phyloP scores from a whole-genome alignment of 2,797 vertebrate species.

The Fundulus diaphanus region DNA sequence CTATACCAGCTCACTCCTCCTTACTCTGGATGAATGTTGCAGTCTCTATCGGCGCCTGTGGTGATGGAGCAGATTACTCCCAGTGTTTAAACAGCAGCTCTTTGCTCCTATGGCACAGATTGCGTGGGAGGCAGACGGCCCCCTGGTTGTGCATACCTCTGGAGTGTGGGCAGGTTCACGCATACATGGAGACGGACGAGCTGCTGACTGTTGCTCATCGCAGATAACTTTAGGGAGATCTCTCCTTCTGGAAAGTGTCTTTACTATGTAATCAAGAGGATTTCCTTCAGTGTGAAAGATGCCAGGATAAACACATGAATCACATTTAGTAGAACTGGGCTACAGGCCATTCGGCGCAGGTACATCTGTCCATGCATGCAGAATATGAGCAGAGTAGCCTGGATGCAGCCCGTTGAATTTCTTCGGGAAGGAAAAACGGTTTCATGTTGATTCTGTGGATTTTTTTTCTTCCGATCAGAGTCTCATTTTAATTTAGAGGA shows the following conservation, averaged over 20 bases:
- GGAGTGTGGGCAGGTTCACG: constrained; percentile 37
- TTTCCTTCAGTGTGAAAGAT: not conserved
- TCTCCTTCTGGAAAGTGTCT: not conserved
- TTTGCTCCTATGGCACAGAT: constrained; percentile 39
- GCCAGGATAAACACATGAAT: not conserved
- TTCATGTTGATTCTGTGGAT: not conserved
- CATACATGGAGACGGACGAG: constrained; percentile 12
- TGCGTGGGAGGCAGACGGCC: constrained; percentile 53
- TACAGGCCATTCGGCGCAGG: not conserved
- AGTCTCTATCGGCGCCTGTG: constrained; percentile 54
- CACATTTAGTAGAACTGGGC: not conserved
- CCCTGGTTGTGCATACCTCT: constrained; percentile 45
- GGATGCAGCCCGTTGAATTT: not conserved
- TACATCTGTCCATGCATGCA: not conserved
- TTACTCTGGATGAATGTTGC: constrained; percentile 51
- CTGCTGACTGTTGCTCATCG: not conserved
- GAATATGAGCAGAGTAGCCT: not conserved
- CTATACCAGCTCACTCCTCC: constrained; percentile 31
- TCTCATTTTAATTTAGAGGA: constrained; percentile 22
- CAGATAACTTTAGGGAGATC: constrained; percentile 10
- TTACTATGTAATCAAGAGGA: not conserved
- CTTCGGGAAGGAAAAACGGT: not conserved
- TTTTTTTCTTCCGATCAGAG: not conserved
- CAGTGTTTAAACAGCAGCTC: constrained; percentile 58
- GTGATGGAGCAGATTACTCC: constrained; percentile 58